These are phyloP conservation scores for Cyanistes caeruleus DNA, from an alignment of 2,113 vertebrate genomes.

Conservation along the genomic window DNA sequence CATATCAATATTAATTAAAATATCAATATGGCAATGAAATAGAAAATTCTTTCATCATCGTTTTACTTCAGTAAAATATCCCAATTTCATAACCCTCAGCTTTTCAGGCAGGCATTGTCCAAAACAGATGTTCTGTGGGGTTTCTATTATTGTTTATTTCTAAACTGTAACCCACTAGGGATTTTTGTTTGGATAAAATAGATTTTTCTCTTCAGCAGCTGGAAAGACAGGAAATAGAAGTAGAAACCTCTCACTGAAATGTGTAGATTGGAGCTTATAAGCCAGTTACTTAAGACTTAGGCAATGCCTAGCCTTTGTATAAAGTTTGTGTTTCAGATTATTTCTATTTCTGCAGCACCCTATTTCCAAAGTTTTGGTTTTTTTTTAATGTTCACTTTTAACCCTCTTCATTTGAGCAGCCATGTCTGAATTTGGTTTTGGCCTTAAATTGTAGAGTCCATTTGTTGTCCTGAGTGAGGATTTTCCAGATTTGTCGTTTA, in stretches of 20 bases:
- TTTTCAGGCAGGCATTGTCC: neutral
- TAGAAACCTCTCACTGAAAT: neutral
- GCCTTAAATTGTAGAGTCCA: neutral
- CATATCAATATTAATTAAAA: neutral
- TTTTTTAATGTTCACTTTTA: neutral
- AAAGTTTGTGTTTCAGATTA: neutral
- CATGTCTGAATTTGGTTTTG: neutral
- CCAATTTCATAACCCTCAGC: neutral
- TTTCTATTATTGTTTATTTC: neutral
- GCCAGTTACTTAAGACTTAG: neutral
- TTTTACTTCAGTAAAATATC: neutral
- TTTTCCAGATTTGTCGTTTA: neutral
- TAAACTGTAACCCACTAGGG: neutral
- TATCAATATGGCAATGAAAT: neutral
- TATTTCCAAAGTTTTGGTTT: neutral
- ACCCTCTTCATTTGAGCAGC: neutral
- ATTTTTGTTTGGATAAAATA: neutral
- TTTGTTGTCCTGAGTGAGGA: neutral
- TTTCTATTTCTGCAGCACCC: neutral
- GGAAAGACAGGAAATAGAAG: neutral
- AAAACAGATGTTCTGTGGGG: neutral
- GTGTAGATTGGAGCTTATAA: neutral
- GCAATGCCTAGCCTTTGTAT: neutral
- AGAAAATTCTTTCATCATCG: neutral
- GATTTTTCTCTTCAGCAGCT: neutral